Percentiles rank a stretch among this genome's conserved stretches.
Conservation (phyloP, 1,140 invertebrate species). For the Camponotus floridanus region DNA sequence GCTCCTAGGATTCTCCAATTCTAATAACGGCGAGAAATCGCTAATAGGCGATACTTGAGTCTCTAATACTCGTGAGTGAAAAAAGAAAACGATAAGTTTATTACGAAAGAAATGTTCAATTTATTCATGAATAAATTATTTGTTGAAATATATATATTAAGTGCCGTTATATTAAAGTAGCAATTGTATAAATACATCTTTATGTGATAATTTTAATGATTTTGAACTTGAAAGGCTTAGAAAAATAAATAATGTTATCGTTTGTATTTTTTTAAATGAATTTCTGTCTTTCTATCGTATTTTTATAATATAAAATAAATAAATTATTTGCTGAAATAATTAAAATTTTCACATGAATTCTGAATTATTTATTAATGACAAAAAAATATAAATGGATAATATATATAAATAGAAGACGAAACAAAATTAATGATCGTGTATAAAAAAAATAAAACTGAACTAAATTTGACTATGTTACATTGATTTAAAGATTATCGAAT, state of each 20-base stretch:
- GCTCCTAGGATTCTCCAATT: conserved; percentile 25
- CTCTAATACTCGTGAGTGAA: neutral
- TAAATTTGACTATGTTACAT: too few relatives aligned
- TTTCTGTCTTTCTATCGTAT: too few relatives aligned
- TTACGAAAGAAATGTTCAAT: neutral
- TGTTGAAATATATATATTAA: neutral
- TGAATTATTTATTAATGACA: too few relatives aligned
- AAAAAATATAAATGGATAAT: too few relatives aligned
- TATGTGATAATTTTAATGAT: too few relatives aligned
- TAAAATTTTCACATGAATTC: neutral
- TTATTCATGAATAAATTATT: neutral
- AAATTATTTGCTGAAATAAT: neutral
- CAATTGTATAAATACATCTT: too few relatives aligned
- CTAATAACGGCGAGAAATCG: conserved; percentile 37
- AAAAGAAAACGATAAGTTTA: conserved; percentile 12
- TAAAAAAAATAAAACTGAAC: neutral
- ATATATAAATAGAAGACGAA: neutral
- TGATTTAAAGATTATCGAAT: conserved; percentile 4
- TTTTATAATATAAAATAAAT: too few relatives aligned
- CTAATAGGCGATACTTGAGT: neutral
- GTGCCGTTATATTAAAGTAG: too few relatives aligned
- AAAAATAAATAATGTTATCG: too few relatives aligned
- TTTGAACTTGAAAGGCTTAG: too few relatives aligned
- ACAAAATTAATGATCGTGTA: neutral
- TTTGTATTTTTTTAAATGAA: too few relatives aligned